Evolutionary conservation across 2,113 vertebrate genomes (phyloP).

Genomic region (Solea senegalensis): DNA sequence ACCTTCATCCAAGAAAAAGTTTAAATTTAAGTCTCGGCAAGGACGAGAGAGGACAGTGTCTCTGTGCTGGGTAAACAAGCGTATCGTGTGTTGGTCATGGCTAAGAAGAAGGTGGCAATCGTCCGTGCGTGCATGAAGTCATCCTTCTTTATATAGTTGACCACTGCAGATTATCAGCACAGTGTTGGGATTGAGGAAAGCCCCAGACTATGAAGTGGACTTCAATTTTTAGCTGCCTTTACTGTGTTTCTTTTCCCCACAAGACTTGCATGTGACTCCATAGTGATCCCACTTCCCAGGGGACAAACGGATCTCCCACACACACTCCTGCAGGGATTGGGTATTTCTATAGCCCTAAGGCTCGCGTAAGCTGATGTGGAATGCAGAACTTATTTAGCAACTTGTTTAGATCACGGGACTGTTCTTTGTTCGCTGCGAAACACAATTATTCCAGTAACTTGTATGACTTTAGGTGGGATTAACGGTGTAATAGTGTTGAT

Average conservation of each 20-base stretch:
- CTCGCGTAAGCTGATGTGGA: slow-evolving; percentile 74
- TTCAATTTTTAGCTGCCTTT: slow-evolving; percentile 63
- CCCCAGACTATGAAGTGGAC: slow-evolving; percentile 65
- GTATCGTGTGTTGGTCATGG: slow-evolving; percentile 14
- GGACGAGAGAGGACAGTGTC: not conserved
- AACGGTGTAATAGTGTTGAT: slow-evolving; percentile 49
- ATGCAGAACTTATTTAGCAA: slow-evolving; percentile 71
- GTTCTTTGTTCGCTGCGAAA: slow-evolving; percentile 62
- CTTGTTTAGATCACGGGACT: slow-evolving; percentile 69
- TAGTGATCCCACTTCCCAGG: slow-evolving; percentile 47
- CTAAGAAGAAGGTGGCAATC: slow-evolving; percentile 10
- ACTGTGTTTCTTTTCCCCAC: slow-evolving; percentile 35
- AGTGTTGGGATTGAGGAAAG: slow-evolving; percentile 53
- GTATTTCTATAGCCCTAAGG: slow-evolving; percentile 58
- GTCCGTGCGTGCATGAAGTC: slow-evolving; percentile 25
- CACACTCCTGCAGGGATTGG: slow-evolving; percentile 18
- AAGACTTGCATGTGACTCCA: slow-evolving; percentile 71
- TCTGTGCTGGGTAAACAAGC: not conserved
- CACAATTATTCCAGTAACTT: slow-evolving; percentile 59
- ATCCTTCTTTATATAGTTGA: slow-evolving; percentile 46
- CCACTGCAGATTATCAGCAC: slow-evolving; percentile 48
- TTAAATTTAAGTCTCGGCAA: not conserved
- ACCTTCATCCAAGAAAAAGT: not conserved
- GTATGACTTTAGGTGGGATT: slow-evolving; percentile 64
- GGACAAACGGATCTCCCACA: slow-evolving; percentile 63